Conservation (phyloP, 2,888 invertebrate genomes). For the Yponomeuta malinellus region DNA sequence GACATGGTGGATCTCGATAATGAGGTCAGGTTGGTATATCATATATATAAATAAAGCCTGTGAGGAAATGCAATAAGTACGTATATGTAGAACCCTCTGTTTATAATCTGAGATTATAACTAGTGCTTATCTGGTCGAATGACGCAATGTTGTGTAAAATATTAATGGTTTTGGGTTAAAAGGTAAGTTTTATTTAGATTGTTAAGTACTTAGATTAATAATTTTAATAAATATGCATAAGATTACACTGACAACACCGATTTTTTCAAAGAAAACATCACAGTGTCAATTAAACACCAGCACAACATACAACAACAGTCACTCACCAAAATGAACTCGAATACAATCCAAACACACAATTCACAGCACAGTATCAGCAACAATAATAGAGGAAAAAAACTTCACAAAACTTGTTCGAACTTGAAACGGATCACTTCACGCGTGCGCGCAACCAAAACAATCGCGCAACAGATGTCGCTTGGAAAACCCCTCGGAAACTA, state of each 20-base stretch:
- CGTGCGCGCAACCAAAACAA: conserved; percentile 68
- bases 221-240: no score
- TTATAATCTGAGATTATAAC: background rate
- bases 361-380: conserved; percentile 37
- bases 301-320: conserved; percentile 17
- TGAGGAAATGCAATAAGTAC: background rate
- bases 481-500: conserved; percentile 69
- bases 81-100: background rate
- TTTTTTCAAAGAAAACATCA: background rate
- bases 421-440: conserved; percentile 49
- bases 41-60: background rate
- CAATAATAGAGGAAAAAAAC: conserved; percentile 24
- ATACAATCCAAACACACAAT: conserved; percentile 64
- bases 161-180: background rate
- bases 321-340: conserved; percentile 55
- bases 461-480: conserved; percentile 60
- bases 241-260: no score
- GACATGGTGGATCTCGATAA: no score
- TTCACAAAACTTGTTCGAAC: conserved; percentile 62
- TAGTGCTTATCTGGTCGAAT: background rate
- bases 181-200: background rate
- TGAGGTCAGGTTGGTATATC: background rate
- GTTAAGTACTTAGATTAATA: background rate
- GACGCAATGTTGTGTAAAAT: background rate
- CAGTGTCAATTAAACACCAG: background rate